A percentile compares a stretch with the other conserved stretches of the same genome.
Conservation (phyloP, 64 coral and sea anemone species). For the Porites australiensis region DNA sequence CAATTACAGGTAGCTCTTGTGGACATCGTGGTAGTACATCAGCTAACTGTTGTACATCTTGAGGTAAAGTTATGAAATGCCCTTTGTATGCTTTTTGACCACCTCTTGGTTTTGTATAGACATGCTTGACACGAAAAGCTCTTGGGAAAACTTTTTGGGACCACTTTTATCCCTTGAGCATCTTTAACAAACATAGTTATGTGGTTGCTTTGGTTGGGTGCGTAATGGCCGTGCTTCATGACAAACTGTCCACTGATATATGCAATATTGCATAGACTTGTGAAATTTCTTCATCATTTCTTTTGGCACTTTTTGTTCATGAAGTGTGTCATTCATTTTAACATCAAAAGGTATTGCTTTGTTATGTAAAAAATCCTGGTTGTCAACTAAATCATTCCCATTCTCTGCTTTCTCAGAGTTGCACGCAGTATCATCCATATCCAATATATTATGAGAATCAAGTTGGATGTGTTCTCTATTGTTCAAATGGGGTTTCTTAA, state of each 20-base stretch:
- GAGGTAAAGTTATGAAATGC: constrained; percentile 46
- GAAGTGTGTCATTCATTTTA: constrained; percentile 32
- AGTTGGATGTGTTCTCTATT: no score
- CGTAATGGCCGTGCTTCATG: constrained; percentile 56
- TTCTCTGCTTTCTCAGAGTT: no score
- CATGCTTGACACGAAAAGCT: constrained; percentile 54
- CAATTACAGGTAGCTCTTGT: constrained; percentile 42
- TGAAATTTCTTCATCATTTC: constrained; percentile 67
- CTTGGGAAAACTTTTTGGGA: constrained; percentile 32
- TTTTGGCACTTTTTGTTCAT: constrained; percentile 23
- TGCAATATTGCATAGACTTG: constrained; percentile 52
- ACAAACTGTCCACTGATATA: constrained; percentile 28
- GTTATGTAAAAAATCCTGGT: neutral
- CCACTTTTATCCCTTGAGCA: constrained; percentile 36
- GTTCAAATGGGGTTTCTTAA: no score
- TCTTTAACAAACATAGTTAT: constrained; percentile 46
- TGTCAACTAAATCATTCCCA: neutral
- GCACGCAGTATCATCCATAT: no score
- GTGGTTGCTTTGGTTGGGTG: constrained; percentile 1
- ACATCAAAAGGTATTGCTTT: constrained; percentile 9
- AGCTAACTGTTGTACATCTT: constrained; percentile 41
- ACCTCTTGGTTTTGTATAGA: constrained; percentile 59
- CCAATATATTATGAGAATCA: no score
- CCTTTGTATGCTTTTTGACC: constrained; percentile 45
- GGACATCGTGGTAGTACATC: constrained; percentile 50